Conservation (phyloP, 2,113 vertebrate species). For the Haemorhous mexicanus region DNA sequence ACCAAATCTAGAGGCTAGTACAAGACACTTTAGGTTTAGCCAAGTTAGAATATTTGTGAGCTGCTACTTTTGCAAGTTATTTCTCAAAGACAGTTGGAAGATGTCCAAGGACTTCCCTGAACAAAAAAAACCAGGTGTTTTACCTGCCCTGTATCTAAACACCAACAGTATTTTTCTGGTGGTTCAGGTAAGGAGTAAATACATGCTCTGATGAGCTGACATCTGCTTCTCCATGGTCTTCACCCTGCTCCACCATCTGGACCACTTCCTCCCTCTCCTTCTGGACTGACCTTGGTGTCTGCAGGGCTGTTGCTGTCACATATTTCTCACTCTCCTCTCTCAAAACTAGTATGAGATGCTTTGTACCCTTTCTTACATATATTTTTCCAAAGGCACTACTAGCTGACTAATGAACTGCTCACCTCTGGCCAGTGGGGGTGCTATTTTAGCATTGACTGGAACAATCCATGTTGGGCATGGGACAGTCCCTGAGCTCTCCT, state of each 20-base stretch:
- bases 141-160: neutral
- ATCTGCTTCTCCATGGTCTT: neutral
- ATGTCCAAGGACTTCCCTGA: neutral
- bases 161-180: neutral
- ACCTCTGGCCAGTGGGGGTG: rapidly evolving
- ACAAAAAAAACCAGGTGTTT: neutral
- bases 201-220: neutral
- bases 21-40: neutral
- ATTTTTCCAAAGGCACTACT: neutral
- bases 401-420: neutral
- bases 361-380: neutral
- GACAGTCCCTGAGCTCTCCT: neutral
- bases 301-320: neutral
- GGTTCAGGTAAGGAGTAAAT: neutral
- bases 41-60: neutral
- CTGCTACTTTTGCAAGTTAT: neutral
- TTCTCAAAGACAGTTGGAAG: neutral
- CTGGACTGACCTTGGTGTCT: neutral
- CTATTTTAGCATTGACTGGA: neutral
- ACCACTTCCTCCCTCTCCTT: neutral
- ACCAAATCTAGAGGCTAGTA: neutral
- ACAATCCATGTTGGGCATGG: rapidly evolving
- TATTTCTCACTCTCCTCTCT: neutral
- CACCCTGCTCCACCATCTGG: too few relatives aligned
- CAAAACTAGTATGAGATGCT: neutral